These are phyloP conservation scores for Lithophane semibrunnea DNA, from an alignment of 2,888 invertebrate species.

Conservation along the genomic window DNA sequence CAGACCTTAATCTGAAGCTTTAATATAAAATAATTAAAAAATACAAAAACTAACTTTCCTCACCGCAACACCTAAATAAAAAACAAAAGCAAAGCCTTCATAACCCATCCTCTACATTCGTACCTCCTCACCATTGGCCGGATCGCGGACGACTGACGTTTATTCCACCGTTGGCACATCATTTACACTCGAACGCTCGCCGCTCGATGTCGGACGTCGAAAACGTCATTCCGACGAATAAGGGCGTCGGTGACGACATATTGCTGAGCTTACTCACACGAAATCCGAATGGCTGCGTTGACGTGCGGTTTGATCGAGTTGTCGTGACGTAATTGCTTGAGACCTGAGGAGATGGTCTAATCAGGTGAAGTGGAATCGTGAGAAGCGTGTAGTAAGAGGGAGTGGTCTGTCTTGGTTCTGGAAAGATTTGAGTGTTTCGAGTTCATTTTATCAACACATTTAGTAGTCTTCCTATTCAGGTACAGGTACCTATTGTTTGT, in stretches of 20 bases:
- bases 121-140: slow-evolving; percentile 52
- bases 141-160: slow-evolving; percentile 66
- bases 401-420: not conserved
- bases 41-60: not conserved
- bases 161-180: slow-evolving; percentile 70
- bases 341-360: slow-evolving; percentile 38
- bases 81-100: not conserved
- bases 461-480: slow-evolving; percentile 10
- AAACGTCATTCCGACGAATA: slow-evolving; percentile 67
- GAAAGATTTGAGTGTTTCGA: not conserved
- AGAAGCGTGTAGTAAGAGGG: not conserved
- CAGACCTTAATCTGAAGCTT: not conserved
- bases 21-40: not conserved
- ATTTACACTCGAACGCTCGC: slow-evolving; percentile 73
- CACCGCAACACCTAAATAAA: not conserved
- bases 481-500: not conserved
- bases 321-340: slow-evolving; percentile 68
- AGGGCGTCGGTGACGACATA: slow-evolving; percentile 64
- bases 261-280: slow-evolving; percentile 65
- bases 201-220: slow-evolving; percentile 59
- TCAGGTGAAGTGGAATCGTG: slow-evolving; percentile 30
- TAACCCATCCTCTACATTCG: slow-evolving; percentile 27
- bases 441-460: not conserved
- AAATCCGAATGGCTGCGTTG: slow-evolving; percentile 61
- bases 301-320: slow-evolving; percentile 69